Evolutionary conservation across 2,113 vertebrate genomes (phyloP), one percentile per base, ranked within the genome.

Genomic region (Hippocampus comes): DNA sequence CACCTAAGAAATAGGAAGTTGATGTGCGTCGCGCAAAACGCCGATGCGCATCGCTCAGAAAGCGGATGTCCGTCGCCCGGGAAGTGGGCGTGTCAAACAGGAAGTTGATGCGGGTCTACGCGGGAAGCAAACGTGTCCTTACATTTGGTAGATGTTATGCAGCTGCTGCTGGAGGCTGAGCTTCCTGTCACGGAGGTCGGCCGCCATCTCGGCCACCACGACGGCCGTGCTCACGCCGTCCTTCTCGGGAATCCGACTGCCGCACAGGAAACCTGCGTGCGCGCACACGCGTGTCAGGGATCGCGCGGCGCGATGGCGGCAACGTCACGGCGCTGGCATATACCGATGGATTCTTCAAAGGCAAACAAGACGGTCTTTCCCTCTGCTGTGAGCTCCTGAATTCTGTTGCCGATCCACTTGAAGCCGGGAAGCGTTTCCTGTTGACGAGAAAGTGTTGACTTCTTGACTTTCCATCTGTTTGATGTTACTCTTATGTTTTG

Each of bases 371-470:
- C 94, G 71, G 92, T 88, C 77, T 94, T 94, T 27, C 95, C 95
- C 0, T 85, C 83, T 72, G 93, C 92, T 10, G 92, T 61, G 34
- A 99, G 93, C 70, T 94, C 88, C 57, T 96, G 94, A 9, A 98
- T 95, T 84, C 94, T 87, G 68, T 94, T 96, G 82, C 97, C 97
- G 80, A 98, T 96, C 95, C 95, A 99, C 60, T 99, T 99, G 82
- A 99, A 98, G 38, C 97, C 97, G 6, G 97, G 97, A 41, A 99
- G 91, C 3, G 97, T 98, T 88, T 99, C 97, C 97, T 99, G 88
- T 76, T 55, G 60, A 61, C 15, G 8, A 61, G 1, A 25, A 43
- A 66, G 14, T 2, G 5, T 23, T n/a, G 18, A 2, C 9, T 21
- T 23, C 21, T 23, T 42, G 6, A 2, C 10, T 21, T 23, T 41